Percentiles rank a stretch among this genome's conserved stretches.
These are phyloP conservation scores for Drosophila pseudoobscura DNA, from an alignment of 1,140 invertebrate species.

Conservation along the genomic window DNA sequence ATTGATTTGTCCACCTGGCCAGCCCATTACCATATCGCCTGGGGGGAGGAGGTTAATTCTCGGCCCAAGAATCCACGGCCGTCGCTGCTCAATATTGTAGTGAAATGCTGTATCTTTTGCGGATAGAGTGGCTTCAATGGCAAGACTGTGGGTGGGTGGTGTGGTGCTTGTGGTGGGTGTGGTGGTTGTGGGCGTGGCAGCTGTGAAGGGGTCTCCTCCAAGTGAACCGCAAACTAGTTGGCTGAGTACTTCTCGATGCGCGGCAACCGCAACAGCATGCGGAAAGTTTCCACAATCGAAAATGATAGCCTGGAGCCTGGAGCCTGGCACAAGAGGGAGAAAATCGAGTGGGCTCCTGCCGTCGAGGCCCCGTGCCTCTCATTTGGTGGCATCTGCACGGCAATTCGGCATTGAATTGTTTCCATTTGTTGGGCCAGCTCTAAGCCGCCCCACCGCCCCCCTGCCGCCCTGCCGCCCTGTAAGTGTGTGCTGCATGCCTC, in stretches of 20 bases:
- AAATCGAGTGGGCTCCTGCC: constrained; percentile 50
- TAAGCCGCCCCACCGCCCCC: too few species aligned
- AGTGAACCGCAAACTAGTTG: constrained; percentile 66
- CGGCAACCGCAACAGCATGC: constrained; percentile 61
- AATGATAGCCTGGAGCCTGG: constrained; percentile 66
- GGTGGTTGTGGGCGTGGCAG: background rate
- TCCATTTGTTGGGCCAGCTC: constrained; percentile 30
- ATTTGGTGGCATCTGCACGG: constrained; percentile 12
- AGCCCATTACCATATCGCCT: constrained; percentile 40
- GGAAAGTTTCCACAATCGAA: constrained; percentile 75
- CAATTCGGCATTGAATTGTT: constrained; percentile 52
- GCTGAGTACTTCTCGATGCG: constrained; percentile 45
- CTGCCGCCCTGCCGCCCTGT: background rate
- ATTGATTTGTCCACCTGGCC: constrained; percentile 19
- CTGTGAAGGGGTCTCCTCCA: background rate
- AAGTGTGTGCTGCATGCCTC: constrained; percentile 37
- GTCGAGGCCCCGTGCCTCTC: background rate
- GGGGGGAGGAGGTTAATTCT: constrained; percentile 28
- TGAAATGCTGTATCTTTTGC: constrained; percentile 68
- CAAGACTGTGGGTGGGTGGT: background rate
- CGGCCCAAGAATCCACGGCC: constrained; percentile 26
- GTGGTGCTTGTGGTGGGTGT: too few species aligned
- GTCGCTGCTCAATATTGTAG: constrained; percentile 44
- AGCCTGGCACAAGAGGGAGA: constrained; percentile 24
- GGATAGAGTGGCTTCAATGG: constrained; percentile 20